Evolutionary conservation across 2,888 invertebrate genomes (phyloP), one percentile per base, ranked within the genome.

Genomic region (Amblyjoppa fuscipennis): DNA sequence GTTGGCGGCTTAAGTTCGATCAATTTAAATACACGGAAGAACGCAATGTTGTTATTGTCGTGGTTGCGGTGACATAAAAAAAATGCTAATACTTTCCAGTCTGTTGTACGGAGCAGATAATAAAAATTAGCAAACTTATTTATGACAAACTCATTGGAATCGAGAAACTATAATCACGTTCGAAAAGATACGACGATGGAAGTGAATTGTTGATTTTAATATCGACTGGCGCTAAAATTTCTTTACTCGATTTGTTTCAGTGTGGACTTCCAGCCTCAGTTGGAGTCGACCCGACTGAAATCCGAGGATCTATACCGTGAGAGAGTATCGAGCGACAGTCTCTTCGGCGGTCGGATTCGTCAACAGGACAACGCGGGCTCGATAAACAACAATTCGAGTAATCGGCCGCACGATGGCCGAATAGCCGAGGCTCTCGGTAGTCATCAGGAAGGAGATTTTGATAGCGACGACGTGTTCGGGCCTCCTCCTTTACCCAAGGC

Each of bases 401-500:
- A 53, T 25, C 73, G 82, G 28, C 66, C 76, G 9, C 74, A 74
- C 61, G 56, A 87, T 75, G 51, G 49, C 64, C 76, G 81, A 1
- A 64, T 80, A 13, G 31, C 73, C n/a, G 41, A 76, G n/a, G 49
- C 77, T 25, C 77, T 80, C 53, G 83, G 82, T 64, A 75, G 61
- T 66, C 13, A 64, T 45, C 71, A 88, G 51, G 90, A 91, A 68
- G 90, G 90, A 76, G 88, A 91, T 59, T 91, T 92, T 68, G 90
- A 91, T 28, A 88, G 85, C 71, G 92, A 92, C 69, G 92, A 93
- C 45, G 84, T 93, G 20, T 93, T 93, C 59, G 92, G 91, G 3
- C 93, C 93, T 20, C 94, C 93, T 20, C 93, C 93, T n/a, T 88
- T 93, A n/a, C 88, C 90, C 20, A 93, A 92, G n/a, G 87, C 87